A percentile compares a stretch with the other conserved stretches of the same genome.
phyloP scores from a whole-genome alignment of 2,888 invertebrate species.

The Polydrusus tereticollis region DNA sequence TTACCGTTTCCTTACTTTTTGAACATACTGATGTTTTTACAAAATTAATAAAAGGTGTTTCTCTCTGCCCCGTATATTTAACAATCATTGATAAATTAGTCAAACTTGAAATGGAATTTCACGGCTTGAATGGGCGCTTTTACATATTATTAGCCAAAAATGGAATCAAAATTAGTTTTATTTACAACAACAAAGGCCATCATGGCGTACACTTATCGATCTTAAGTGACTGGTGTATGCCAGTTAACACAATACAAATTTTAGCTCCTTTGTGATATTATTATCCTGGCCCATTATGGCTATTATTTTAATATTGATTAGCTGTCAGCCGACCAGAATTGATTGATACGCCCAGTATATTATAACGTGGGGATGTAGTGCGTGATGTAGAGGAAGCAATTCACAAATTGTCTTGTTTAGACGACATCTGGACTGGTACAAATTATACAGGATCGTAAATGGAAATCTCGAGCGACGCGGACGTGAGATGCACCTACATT shows the following conservation, averaged over 20 bases:
- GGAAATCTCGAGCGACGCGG: no score
- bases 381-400: slow-evolving; percentile 43
- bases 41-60: no score
- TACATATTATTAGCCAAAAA: slow-evolving; percentile 3
- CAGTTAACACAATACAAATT: slow-evolving; percentile 46
- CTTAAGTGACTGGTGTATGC: slow-evolving; percentile 44
- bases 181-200: slow-evolving; percentile 32
- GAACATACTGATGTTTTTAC: no score
- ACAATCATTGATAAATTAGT: background rate
- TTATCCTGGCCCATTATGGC: slow-evolving; percentile 45
- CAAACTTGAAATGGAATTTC: background rate
- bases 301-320: slow-evolving; percentile 50
- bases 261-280: slow-evolving; percentile 43
- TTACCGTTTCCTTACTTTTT: no score
- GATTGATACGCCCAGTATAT: slow-evolving; percentile 48
- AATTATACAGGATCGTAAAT: slow-evolving; percentile 15
- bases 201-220: slow-evolving; percentile 40
- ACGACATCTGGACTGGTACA: slow-evolving; percentile 38
- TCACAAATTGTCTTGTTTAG: slow-evolving; percentile 42
- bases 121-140: background rate
- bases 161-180: slow-evolving; percentile 26
- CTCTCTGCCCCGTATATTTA: no score
- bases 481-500: no score
- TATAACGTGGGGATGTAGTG: slow-evolving; percentile 42
- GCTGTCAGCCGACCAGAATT: slow-evolving; percentile 40